Percentiles rank a stretch among this genome's conserved stretches.
Conservation (phyloP, 2,113 vertebrate species). For the Phrynosoma blainvillii region DNA sequence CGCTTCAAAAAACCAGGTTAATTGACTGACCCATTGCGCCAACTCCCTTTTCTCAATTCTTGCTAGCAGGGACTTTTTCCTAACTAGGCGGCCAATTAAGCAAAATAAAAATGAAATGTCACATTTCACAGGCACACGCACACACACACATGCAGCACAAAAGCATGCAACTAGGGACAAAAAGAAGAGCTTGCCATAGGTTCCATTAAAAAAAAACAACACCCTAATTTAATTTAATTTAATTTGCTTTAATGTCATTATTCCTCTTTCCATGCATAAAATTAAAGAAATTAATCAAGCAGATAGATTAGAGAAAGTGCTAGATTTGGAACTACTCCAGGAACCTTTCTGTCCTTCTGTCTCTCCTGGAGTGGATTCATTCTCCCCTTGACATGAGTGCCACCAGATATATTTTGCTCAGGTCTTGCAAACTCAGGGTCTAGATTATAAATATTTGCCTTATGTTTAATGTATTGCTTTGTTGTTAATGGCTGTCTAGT, state of each 20-base stretch:
- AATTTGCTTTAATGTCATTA: background rate
- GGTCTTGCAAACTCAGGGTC: no score
- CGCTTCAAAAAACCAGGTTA: conserved; percentile 42
- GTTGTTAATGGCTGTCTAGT: no score
- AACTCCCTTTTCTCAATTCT: conserved; percentile 25
- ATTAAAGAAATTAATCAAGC: no score
- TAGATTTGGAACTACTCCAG: no score
- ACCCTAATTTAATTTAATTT: background rate
- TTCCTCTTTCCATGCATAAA: background rate
- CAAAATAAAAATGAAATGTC: background rate
- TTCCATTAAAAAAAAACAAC: background rate
- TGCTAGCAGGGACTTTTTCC: conserved; percentile 51
- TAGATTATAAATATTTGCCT: no score
- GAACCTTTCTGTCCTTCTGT: no score
- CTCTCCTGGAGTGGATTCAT: no score
- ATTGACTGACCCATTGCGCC: conserved; percentile 59
- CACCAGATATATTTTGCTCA: no score
- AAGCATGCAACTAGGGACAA: background rate
- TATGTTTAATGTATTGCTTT: no score
- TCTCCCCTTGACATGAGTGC: no score
- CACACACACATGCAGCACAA: background rate
- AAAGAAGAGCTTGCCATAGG: background rate
- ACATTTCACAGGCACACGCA: accelerated
- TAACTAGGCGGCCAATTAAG: conserved; percentile 28
- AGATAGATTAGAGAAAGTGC: no score